Conservation (phyloP, 2,888 invertebrate species). For the Theodoxus fluviatilis region DNA sequence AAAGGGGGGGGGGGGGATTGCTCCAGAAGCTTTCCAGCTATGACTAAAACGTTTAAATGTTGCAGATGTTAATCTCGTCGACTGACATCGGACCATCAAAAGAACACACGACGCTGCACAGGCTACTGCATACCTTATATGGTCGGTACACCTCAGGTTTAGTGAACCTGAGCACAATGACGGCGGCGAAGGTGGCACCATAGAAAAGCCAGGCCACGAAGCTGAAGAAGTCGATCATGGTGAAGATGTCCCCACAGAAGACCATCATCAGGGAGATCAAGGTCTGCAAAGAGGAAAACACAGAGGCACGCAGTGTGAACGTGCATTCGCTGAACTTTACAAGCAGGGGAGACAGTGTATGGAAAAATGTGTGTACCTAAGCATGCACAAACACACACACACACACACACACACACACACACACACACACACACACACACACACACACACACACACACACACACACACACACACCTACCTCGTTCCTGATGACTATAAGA, state of each 20-base stretch:
- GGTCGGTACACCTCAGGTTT: constrained; percentile 86
- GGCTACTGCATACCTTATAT: constrained; percentile 84
- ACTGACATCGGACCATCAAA: too few relatives aligned
- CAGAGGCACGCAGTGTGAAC: constrained; percentile 13
- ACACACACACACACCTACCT: too few relatives aligned
- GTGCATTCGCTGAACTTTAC: constrained; percentile 22
- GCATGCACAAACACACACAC: too few relatives aligned
- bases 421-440: too few relatives aligned
- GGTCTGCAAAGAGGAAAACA: constrained; percentile 40
- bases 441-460: too few relatives aligned
- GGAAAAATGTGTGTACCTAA: background rate
- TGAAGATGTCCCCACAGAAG: constrained; percentile 89
- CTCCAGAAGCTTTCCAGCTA: too few relatives aligned
- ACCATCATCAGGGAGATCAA: constrained; percentile 90
- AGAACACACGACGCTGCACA: too few relatives aligned
- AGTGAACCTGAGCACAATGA: constrained; percentile 89
- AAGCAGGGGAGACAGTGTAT: background rate
- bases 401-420: too few relatives aligned
- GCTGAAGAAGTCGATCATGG: constrained; percentile 95
- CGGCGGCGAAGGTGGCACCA: constrained; percentile 90
- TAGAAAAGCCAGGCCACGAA: constrained; percentile 99
- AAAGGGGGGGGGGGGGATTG: too few relatives aligned
- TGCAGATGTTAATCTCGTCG: too few relatives aligned
- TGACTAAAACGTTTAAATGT: too few relatives aligned
- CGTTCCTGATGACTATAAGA: too few relatives aligned